Base-by-base conservation (phyloP, 2,888 invertebrate species). In the Scaptomyza polygonia region DNA sequence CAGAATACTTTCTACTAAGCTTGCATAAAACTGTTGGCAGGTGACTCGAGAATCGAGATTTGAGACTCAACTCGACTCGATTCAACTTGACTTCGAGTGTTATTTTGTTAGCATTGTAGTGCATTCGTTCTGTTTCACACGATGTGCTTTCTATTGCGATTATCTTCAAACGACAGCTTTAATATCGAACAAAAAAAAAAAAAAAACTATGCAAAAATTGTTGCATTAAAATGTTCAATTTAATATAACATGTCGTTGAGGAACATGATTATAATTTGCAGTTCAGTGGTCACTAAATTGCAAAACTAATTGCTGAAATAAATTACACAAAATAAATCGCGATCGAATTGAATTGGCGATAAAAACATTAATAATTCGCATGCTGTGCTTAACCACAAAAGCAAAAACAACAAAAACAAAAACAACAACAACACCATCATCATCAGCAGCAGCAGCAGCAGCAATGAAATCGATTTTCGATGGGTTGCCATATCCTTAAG, bases 271-370 rank as follows among this genome's bases (percentile, higher is more conserved):
- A 86, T 86, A 86, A 79, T 79, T 83, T 62, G 61, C 67, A 72
- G 72, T 56, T 48, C 51, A 47, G 49, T 69, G 61, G 70, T 56
- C 66, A 65, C 65, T 57, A 72, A 83, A 86, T 86, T 64, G 68
- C 61, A 64, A 53, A 72, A 76, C 85, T 78, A 88, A 88, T 88
- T 87, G 89, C 68, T 62, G 77, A 79, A 84, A 89, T 84, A 87
- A 84, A 88, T 88, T 79, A 72, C 67, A 72, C 69, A 75, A 81
- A 32, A 32, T 39, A 79, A 81, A 86, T 88, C 87, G 71, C 68
- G 75, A 86, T 86, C 72, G 79, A 70, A 81, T 66, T 81, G 64
- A 68, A 81, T 78, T 81, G 68, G 76, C 66, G 79, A 87, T 85
- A 87, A 74, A 73, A 80, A 86, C 69, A 66, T 57, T 45, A 67